Evolutionary conservation across 2,797 vertebrate genomes (phyloP).

Genomic region (Parauchenoglanis punctatus): DNA sequence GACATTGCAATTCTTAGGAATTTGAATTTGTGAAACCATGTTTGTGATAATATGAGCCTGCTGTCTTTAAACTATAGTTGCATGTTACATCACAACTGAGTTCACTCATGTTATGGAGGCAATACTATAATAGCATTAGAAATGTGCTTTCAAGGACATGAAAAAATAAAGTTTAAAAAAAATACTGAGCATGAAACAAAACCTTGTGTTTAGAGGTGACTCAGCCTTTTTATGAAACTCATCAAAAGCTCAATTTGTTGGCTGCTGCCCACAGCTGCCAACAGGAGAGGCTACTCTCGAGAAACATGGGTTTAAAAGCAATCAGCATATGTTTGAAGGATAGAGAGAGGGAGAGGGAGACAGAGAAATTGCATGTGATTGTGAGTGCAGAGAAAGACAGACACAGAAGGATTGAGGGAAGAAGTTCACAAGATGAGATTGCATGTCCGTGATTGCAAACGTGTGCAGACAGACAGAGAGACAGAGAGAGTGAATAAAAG

Average conservation of each 20-base stretch:
- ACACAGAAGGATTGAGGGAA: slow-evolving; percentile 6
- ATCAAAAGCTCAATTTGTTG: slow-evolving; percentile 18
- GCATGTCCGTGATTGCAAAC: neutral
- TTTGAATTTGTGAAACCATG: neutral
- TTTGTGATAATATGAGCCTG: neutral
- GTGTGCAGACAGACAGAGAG: neutral
- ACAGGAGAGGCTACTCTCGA: slow-evolving; percentile 23
- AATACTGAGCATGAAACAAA: neutral
- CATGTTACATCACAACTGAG: neutral
- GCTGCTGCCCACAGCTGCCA: slow-evolving; percentile 16
- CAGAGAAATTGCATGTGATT: neutral
- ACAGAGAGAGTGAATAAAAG: neutral
- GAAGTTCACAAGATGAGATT: slow-evolving; percentile 4
- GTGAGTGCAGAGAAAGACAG: neutral
- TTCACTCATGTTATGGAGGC: neutral
- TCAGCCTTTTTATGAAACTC: slow-evolving; percentile 28
- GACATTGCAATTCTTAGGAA: neutral
- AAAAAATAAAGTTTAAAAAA: neutral
- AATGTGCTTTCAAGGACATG: neutral
- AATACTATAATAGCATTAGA: neutral
- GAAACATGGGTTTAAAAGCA: slow-evolving; percentile 33
- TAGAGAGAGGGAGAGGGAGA: neutral
- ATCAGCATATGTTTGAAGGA: slow-evolving; percentile 37
- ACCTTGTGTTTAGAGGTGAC: slow-evolving; percentile 21
- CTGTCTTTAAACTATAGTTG: neutral